Base-by-base conservation (phyloP, 2,888 invertebrate species). In the Drosophila formosana region DNA sequence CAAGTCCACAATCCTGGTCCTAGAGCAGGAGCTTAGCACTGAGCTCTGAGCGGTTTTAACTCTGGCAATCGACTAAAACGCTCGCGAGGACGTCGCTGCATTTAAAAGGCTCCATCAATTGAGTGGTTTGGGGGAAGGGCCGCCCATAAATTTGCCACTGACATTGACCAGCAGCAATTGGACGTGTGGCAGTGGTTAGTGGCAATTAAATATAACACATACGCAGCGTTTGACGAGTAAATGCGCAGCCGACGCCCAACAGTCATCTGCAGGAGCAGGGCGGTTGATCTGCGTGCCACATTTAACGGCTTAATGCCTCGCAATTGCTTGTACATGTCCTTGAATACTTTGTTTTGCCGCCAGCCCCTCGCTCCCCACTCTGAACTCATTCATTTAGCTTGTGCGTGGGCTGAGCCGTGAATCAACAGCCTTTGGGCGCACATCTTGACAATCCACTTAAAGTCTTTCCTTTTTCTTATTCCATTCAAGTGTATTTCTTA, bases 41-140 rank as follows among this genome's bases (percentile, higher is more conserved):
- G 30, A 30, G 30, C 30, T 46, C 13, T 43, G 37, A 43, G 51
- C 61, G 50, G 65, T 25, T 39, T 76, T 66, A 73, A 68, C 65
- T 63, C 64, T 78, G 61, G 25, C 55, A 47, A 32, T 26, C 41
- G 53, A 78, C 82, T 74, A 61, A 84, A 63, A 55, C 37, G 46
- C 56, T 37, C 26, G 63, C 84, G 82, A 84, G 86, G 88, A 87
- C 77, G 65, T 66, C 45, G 58, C 62, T 64, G 67, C 64, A 74
- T 74, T 76, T 78, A 56, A 68, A 66, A 51, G 37, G 45, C 39
- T 50, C 18, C 18, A 18, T 18, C 18, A 18, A 18, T 18, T 18
- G 18, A 18, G 18, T 18, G 18, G 18, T 18, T 18, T 18, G 18
- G 18, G 2, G 18, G 18, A 18, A 18, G 18, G 18, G 18, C 1